These are phyloP conservation scores for Darevskia mixta DNA, from an alignment of 2,797 vertebrate genomes.

Conservation along the genomic window DNA sequence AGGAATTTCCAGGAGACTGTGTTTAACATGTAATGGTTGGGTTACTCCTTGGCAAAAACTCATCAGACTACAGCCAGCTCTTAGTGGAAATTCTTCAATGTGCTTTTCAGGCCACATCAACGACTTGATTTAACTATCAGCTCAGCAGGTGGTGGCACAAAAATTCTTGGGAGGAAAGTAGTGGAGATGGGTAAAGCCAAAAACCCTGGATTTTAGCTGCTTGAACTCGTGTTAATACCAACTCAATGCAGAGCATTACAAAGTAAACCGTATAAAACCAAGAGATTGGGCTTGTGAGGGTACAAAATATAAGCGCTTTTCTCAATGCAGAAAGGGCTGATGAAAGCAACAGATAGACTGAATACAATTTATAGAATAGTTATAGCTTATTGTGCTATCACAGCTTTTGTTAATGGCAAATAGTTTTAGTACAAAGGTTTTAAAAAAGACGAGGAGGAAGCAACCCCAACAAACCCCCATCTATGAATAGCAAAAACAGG, in stretches of 20 bases:
- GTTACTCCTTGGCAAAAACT: slow-evolving; percentile 35
- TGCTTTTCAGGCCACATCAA: slow-evolving; percentile 43
- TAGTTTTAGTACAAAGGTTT: neutral
- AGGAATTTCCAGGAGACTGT: slow-evolving; percentile 32
- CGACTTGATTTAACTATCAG: slow-evolving; percentile 67
- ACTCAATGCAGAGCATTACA: neutral
- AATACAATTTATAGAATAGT: neutral
- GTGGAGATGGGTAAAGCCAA: slow-evolving; percentile 46
- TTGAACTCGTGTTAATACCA: slow-evolving; percentile 29
- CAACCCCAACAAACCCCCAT: neutral
- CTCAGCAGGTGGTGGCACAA: slow-evolving; percentile 52
- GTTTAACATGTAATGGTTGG: slow-evolving; percentile 24
- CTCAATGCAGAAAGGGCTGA: neutral
- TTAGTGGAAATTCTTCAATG: slow-evolving; percentile 59
- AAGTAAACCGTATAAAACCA: neutral
- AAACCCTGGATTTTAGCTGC: slow-evolving; percentile 33
- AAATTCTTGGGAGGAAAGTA: slow-evolving; percentile 34
- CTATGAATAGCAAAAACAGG: neutral
- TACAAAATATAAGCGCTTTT: neutral
- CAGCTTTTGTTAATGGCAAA: slow-evolving; percentile 15
- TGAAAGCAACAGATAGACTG: neutral
- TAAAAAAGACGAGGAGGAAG: neutral
- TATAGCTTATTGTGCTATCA: neutral
- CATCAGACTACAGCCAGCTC: slow-evolving; percentile 39
- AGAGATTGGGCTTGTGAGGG: neutral